Evolutionary conservation across 1,140 invertebrate species (phyloP), one percentile per base, ranked within the genome.

Genomic region (Xylocopa sonorina): DNA sequence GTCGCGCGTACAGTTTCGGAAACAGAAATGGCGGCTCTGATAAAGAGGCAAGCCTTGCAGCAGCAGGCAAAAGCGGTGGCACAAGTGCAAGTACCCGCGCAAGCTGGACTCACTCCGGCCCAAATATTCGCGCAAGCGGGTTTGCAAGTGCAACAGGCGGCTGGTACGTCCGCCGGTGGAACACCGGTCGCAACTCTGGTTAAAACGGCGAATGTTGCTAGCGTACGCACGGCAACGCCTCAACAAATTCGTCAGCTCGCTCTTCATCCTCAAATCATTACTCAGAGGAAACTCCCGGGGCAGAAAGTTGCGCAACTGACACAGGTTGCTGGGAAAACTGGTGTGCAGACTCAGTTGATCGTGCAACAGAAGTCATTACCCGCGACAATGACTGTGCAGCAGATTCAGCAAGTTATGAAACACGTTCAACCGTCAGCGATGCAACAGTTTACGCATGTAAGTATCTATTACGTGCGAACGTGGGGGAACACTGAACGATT

Each of bases 401-500:
- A 97, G 84, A 94, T 97, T 41, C 96, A 96, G 78, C 96, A 97
- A 88, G 95, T 96, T 27, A 95, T 97, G 88, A 95, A 96, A 67
- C 93, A 94, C 27, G 93, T 93, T 1, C 94, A 95, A 62, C 94
- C 94, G 0, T 93, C 94, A 7, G 87, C 92, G 4, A 89, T 92
- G 78, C 94, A 93, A 75, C 93, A 94, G 69, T 93, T 94, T 58
- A 87, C 92, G 7, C 93, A 94, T 78, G 93, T 94, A 77, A 72
- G 92, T 74, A 48, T 64, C 73, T 58, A 24, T 41, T 34, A 64
- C 41, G 38, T 12, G 2, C 41, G 48, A 41, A 10, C 14, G 1
- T n/a, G n/a, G n/a, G n/a, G n/a, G n/a, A n/a, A n/a, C n/a, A n/a
- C n/a, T n/a, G n/a, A 66, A 66, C 7, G 21, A 18, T 60, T 29